Evolutionary conservation across 2,888 invertebrate species (phyloP), one percentile per base, ranked within the genome.

Genomic region (Cyrtodaria siliqua): DNA sequence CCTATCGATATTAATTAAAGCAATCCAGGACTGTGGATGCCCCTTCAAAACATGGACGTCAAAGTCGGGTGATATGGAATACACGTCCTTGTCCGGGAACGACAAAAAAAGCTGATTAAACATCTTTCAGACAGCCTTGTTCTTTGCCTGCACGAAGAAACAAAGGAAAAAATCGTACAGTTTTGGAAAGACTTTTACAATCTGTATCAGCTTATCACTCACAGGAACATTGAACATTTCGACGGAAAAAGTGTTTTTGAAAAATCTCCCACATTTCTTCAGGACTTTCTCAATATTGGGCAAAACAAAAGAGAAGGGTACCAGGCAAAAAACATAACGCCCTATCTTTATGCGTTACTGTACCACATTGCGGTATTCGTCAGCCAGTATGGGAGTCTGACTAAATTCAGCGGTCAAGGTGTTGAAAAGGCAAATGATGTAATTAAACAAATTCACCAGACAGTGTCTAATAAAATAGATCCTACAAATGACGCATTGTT

Each of bases 101-200:
- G 57, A 23, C 42, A 42, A 44, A 24, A 44, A 42, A 59, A 24
- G 42, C 42, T 59, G 20, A 23, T 42, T 9, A 42, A 24, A 33
- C 6, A 33, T 8, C 33, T 33, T 4, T 12, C 33, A 12, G 33
- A 33, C 12, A 33, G 12, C 4, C 18, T 40, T 3, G 2, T 23
- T 3, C 40, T 57, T 23, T 57, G 24, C 24, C 2, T 59, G 12
- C 57, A 42, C 24, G 42, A 40, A 16, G 57, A 59, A 24, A 42
- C 42, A 2, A 23, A 16, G 14, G 57, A 59, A 20, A 9, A 23
- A 1, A 20, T 24, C 6, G 20, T 42, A 2, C 4, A 42, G 2
- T 42, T 59, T n/a, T 59, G 57, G 42, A 59, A 42, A 20, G n/a
- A 59, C 6, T 42, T 59, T 24, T 23, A 40, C 23, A 18, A 12